Base-by-base conservation (phyloP, 1,140 invertebrate genomes). In the Meloidogyne chitwoodi region DNA sequence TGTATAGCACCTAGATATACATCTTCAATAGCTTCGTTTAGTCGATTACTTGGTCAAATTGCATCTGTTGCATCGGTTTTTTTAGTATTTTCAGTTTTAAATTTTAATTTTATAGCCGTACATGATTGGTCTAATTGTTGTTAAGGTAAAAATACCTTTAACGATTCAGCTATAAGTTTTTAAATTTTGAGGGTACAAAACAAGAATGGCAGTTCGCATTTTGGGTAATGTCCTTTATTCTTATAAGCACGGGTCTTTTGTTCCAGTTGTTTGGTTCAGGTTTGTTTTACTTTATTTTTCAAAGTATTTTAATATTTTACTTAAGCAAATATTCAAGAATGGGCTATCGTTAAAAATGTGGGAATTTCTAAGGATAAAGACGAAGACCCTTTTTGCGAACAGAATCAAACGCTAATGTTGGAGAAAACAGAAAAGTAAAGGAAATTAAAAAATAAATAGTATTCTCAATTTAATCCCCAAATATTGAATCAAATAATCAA, bases 1-100 rank as follows among this genome's bases (percentile, higher is more conserved):
- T 85, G 85, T 68, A 77, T 86, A 67, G 83, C 84, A 27, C 84
- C 84, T 2, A 62, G 74, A 38, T 87, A 86, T 67, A 86, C 84
- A 16, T 78, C 84, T 2, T 81, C 81, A 14, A 79, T 86, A 16
- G 86, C 86, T 11, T 84, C 86, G 10, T 86, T 87, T 67, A 84
- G 76, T 34, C 78, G 86, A 62, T 73, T 86, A 14, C 77, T 86
- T 26, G 84, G 77, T 27, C 86, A 85, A 76, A 78, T 87, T 70
- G 83, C 85, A n/a, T 83, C 80, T 14, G 83, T 83, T n/a, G 77
- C 76, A 22, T 31, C 38, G 26, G 65, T 34, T n/a, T 41, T 16
- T 67, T n/a, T 65, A 56, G n/a, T n/a, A n/a, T 8, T n/a, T 56
- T 14, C n/a, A n/a, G 1, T n/a, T 56, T n/a, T 22, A n/a, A 6